phyloP scores from a whole-genome alignment of 2,113 vertebrate species.

The Microcebus murinus region DNA sequence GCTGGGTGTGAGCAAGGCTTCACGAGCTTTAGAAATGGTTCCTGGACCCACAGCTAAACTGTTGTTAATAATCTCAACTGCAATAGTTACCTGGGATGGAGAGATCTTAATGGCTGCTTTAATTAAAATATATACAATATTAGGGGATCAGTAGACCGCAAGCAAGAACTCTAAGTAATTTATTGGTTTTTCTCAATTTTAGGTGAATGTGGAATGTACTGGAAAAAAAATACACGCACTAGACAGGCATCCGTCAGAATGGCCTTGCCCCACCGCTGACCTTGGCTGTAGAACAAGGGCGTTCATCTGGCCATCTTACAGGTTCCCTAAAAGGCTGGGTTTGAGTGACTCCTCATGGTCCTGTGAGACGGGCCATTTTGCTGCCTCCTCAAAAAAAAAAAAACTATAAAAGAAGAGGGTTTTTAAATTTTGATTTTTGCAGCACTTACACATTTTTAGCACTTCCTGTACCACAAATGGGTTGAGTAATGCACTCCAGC shows the following conservation, averaged over 20 bases:
- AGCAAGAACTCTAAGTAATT: neutral
- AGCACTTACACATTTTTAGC: neutral
- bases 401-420: neutral
- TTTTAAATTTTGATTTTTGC: neutral
- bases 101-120: neutral
- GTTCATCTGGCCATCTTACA: neutral
- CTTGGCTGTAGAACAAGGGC: neutral
- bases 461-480: neutral
- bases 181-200: neutral
- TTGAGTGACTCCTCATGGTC: neutral
- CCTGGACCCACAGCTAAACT: neutral
- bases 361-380: neutral
- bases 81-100: neutral
- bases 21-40: slow-evolving; percentile 15
- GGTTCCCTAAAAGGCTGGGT: neutral
- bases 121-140: neutral
- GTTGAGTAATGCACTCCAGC: neutral
- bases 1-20: neutral
- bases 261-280: neutral
- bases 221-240: neutral
- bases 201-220: neutral
- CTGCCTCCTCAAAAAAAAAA: neutral
- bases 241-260: neutral
- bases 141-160: neutral
- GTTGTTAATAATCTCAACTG: neutral